Evolutionary conservation across 2,888 invertebrate species (phyloP).

Genomic region (Thumatha senex): DNA sequence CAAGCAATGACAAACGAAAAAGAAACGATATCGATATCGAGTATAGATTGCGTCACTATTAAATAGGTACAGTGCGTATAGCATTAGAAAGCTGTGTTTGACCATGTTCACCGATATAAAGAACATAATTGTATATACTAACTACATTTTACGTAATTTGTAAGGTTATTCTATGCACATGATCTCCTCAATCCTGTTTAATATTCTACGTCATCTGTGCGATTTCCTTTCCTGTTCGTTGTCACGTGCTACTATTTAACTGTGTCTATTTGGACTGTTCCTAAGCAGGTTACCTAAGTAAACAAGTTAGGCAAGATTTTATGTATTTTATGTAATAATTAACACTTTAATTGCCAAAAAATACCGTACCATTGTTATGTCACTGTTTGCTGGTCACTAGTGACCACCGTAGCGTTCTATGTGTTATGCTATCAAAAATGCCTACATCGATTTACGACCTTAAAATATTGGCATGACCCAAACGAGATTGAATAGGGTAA

Average conservation of each 20-base stretch:
- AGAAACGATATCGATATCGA: too few species aligned
- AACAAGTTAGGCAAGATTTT: too few species aligned
- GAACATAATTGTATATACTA: slow-evolving; percentile 5
- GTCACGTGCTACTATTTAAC: background rate
- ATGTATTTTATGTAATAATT: too few species aligned
- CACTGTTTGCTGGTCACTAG: too few species aligned
- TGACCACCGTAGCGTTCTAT: too few species aligned
- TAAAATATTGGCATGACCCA: too few species aligned
- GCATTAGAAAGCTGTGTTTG: slow-evolving; percentile 30
- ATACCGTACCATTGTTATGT: too few species aligned
- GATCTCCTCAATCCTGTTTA: slow-evolving; percentile 17
- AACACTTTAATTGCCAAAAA: too few species aligned
- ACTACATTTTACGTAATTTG: background rate
- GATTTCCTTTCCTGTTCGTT: background rate
- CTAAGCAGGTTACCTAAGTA: too few species aligned
- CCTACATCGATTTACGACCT: too few species aligned
- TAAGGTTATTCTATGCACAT: slow-evolving; percentile 21
- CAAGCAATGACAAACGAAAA: background rate
- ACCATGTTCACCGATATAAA: slow-evolving; percentile 16
- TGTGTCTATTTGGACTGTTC: background rate
- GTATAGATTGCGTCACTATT: slow-evolving; percentile 10
- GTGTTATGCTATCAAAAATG: too few species aligned
- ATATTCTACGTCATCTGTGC: slow-evolving; percentile 17
- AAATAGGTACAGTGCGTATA: slow-evolving; percentile 6
- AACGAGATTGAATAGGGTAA: too few species aligned